Evolutionary conservation across 2,113 vertebrate species (phyloP), one percentile per base, ranked within the genome.

Genomic region (Mionectes macconnelli): DNA sequence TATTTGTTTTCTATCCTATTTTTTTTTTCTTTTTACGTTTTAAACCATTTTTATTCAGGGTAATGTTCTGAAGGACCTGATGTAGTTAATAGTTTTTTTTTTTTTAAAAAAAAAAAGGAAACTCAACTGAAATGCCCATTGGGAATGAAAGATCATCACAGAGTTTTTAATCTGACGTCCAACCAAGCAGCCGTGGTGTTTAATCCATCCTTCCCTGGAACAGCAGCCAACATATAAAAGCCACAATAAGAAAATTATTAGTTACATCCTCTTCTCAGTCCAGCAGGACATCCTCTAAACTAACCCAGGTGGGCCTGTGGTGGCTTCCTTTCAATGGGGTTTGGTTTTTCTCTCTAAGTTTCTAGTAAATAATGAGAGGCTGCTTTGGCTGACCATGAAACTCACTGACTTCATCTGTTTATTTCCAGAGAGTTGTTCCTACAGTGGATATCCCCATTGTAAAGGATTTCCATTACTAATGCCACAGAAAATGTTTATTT

Each of bases 81-180:
- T 93, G 81, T 67, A 63, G 42, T 86, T 89, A 94, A 90, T 66
- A 74, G n/a, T n/a, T n/a, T n/a, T n/a, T n/a, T n/a, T n/a, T n/a
- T n/a, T n/a, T n/a, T n/a, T n/a, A n/a, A 24, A n/a, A 8, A 24
- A 7, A 27, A 53, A 68, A 33, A 8, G 5, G 76, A 52, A 59
- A 69, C 56, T 31, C 2, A 2, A 44, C 69, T 81, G 10, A 85
- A 88, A 39, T 35, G 57, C 17, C 87, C 60, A 7, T 53, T 91
- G 77, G 84, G 80, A 95, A 56, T 66, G 52, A 72, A 72, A 84
- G 81, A 86, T 92, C 92, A 81, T 77, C 62, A 39, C 45, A 33
- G 83, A 92, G 81, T 90, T 91, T 95, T 96, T 90, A 73, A 94
- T 96, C 63, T 94, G 66, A 74, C 79, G 33, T 12, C 59, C 37